Conservation (phyloP, 2,888 invertebrate species). For the Limnephilus auricula region DNA sequence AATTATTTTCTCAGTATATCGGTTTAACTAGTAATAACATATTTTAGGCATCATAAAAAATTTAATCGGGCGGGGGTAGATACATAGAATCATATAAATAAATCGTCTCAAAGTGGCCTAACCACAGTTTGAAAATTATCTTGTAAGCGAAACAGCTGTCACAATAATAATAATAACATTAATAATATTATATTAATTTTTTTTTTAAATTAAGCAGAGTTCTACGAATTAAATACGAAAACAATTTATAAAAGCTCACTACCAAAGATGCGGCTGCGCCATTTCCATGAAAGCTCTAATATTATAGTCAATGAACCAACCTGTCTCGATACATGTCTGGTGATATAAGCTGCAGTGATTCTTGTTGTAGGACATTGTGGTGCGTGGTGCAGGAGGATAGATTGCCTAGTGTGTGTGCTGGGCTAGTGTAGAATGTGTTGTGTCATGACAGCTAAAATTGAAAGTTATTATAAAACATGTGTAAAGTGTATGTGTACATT, state of each 20-base stretch:
- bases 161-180: too few species aligned
- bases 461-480: background rate
- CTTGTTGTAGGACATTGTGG: constrained; percentile 45
- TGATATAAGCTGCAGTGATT: constrained; percentile 54
- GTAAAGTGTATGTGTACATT: constrained; percentile 13
- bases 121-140: too few species aligned
- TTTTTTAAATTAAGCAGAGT: too few species aligned
- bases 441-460: constrained; percentile 42
- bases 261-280: background rate
- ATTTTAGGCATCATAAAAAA: too few species aligned
- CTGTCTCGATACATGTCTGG: constrained; percentile 63
- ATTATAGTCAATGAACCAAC: constrained; percentile 52
- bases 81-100: too few species aligned
- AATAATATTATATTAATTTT: too few species aligned
- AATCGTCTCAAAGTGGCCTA: too few species aligned
- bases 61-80: too few species aligned
- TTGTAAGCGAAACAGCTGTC: too few species aligned
- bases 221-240: too few species aligned
- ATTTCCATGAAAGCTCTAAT: constrained; percentile 3
- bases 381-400: constrained; percentile 42
- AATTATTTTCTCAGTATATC: too few species aligned
- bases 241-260: background rate
- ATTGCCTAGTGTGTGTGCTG: background rate
- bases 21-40: too few species aligned
- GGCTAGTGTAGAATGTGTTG: constrained; percentile 29